Conservation (phyloP, 2,888 invertebrate genomes). For the Scaptodrosophila latifasciaeformis region DNA sequence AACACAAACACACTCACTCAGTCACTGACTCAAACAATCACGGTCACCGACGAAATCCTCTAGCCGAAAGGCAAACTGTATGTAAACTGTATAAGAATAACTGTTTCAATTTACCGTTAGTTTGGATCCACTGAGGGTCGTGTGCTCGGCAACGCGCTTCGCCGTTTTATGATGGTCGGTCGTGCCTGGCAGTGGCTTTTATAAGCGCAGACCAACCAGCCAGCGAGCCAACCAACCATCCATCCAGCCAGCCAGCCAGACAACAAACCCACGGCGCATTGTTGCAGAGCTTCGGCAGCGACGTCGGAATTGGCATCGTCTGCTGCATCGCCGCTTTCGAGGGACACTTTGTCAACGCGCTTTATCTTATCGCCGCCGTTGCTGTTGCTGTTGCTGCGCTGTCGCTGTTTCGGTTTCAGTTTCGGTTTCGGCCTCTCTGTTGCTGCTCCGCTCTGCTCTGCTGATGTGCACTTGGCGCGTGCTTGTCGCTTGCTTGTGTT, state of each 20-base stretch:
- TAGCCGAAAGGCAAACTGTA: neutral
- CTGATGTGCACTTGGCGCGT: too few species aligned
- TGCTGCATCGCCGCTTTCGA: conserved; percentile 18
- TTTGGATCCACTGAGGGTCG: conserved; percentile 33
- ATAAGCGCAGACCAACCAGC: conserved; percentile 20
- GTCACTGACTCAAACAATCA: conserved; percentile 18
- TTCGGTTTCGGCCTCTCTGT: too few species aligned
- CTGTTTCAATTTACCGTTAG: conserved; percentile 55
- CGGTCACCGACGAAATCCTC: too few species aligned
- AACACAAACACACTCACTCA: conserved; percentile 40
- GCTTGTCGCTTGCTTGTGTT: conserved; percentile 30
- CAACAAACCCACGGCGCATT: neutral
- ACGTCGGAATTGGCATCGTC: conserved; percentile 6
- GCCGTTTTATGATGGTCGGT: conserved; percentile 60
- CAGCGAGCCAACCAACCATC: conserved; percentile 9
- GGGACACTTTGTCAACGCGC: conserved; percentile 61
- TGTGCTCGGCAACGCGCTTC: conserved; percentile 61
- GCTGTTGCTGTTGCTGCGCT: conserved; percentile 12
- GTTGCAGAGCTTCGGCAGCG: conserved; percentile 1
- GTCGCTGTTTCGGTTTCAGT: neutral
- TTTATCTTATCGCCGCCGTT: conserved; percentile 55
- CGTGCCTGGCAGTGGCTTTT: conserved; percentile 47
- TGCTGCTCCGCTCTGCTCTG: conserved; percentile 21
- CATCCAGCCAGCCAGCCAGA: conserved; percentile 10
- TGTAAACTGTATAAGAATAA: neutral